Conservation (phyloP, 2,797 vertebrate genomes). For the Echiichthys vipera region DNA sequence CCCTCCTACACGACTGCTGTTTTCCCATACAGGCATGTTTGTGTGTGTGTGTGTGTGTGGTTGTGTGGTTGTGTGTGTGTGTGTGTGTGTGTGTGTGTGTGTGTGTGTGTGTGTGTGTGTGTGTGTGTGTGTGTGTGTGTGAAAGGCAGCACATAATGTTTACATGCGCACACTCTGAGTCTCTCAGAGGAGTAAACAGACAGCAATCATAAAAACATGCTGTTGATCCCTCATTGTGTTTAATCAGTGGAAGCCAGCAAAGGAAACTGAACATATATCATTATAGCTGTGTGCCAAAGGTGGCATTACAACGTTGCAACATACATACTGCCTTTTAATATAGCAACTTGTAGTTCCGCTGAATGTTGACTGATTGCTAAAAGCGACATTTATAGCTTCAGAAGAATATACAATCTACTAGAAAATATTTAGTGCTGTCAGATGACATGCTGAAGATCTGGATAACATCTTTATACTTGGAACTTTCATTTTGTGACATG, state of each 20-base stretch:
- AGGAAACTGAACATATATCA: slow-evolving; percentile 58
- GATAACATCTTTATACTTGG: background rate
- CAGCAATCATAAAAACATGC: slow-evolving; percentile 73
- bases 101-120: slow-evolving; percentile 25
- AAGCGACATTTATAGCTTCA: slow-evolving; percentile 10
- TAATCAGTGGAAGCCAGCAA: slow-evolving; percentile 60
- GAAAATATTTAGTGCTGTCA: background rate
- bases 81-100: slow-evolving; percentile 31
- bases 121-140: slow-evolving; percentile 36
- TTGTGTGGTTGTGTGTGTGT: slow-evolving; percentile 32
- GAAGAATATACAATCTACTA: background rate
- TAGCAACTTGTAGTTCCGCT: slow-evolving; percentile 28
- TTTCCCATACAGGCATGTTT: slow-evolving; percentile 59
- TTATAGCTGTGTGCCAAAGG: slow-evolving; percentile 69
- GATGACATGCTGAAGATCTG: background rate
- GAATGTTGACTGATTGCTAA: slow-evolving; percentile 44
- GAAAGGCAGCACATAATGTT: slow-evolving; percentile 76
- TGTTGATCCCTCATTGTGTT: slow-evolving; percentile 67
- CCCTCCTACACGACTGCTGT: slow-evolving; percentile 82
- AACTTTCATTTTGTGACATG: background rate
- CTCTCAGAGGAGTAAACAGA: slow-evolving; percentile 74
- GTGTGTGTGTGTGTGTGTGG: slow-evolving; percentile 35
- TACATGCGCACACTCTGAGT: slow-evolving; percentile 73
- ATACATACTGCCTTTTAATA: slow-evolving; percentile 49
- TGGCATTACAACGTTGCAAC: slow-evolving; percentile 37